Evolutionary conservation across 2,888 invertebrate genomes (phyloP), one percentile per base, ranked within the genome.

Genomic region (Ormyrus thymus): DNA sequence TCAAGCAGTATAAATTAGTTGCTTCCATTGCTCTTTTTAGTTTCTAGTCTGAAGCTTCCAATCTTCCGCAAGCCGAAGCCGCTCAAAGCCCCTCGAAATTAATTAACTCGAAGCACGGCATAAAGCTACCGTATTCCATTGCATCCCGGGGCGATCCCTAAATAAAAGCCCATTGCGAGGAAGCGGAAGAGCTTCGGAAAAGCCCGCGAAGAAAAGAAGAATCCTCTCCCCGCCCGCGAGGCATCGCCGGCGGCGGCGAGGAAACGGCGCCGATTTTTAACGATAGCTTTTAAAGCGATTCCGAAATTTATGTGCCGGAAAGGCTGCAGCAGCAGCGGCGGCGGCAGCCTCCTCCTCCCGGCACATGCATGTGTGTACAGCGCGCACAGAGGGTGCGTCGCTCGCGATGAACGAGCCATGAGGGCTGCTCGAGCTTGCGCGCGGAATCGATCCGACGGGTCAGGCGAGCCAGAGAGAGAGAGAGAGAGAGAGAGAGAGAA

Each of bases 391-490:
- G 46, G 43, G 62, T 13, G 15, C 29, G 29, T 61, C 55, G 62
- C 29, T 66, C 50, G 53, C 53, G 73, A 78, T 62, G 56, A 77
- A 77, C 65, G 65, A 65, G 71, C 71, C 53, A 59, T 11, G 55
- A 70, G 61, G 58, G 68, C 50, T 6, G 72, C 55, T 55, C 11
- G 55, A 55, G n/a, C 55, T n/a, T n/a, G 55, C n/a, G n/a, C 10
- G 55, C 9, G 82, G 69, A 85, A 86, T 86, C 86, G 85, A 86
- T 86, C 83, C 74, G 46, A 9, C 59, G 64, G 62, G 50, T 59
- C 48, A 43, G 45, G 62, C 11, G 46, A 9, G 56, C 48, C 58
- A 59, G 70, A 7, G 46, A 9, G 56, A 58, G 70, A 59, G 70
- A 59, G 59, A 9, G 48, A 55, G 68, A 53, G 53, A n/a, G 70